A percentile compares a stretch with the other conserved stretches of the same genome.
phyloP scores from a whole-genome alignment of 2,797 vertebrate genomes.

The Mormyrus proboscirostris region DNA sequence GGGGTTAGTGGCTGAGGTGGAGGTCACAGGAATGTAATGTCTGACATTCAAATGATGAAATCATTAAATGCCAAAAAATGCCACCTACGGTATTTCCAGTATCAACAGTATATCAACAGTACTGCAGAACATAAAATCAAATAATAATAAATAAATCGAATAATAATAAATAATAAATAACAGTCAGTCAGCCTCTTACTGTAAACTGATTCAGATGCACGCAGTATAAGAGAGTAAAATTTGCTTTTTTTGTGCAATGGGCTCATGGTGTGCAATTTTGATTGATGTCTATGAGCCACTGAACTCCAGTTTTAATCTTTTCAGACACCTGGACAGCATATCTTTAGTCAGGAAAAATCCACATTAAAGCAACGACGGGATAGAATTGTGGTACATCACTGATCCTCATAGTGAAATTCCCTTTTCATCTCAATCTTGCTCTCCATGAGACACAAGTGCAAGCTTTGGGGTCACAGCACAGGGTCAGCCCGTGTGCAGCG shows the following conservation, averaged over 20 bases:
- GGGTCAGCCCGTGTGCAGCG: background rate
- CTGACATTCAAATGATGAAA: background rate
- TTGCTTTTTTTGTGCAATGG: background rate
- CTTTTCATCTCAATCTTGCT: background rate
- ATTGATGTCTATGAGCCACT: background rate
- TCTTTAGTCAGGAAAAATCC: background rate
- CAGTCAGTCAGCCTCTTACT: background rate
- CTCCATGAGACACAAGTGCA: background rate
- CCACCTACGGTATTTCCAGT: background rate
- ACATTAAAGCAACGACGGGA: background rate
- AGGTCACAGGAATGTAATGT: background rate
- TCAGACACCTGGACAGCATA: background rate
- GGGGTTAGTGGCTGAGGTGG: background rate
- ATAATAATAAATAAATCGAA: background rate
- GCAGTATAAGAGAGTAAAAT: background rate
- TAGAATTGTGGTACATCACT: background rate
- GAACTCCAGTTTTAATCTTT: background rate
- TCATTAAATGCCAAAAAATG: background rate
- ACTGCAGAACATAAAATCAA: background rate
- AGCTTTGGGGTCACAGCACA: background rate
- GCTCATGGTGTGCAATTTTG: background rate
- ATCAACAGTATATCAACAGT: background rate
- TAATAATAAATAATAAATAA: background rate
- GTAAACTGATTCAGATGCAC: background rate
- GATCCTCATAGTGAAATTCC: background rate